Evolutionary conservation across 2,888 invertebrate species (phyloP), one percentile per base, ranked within the genome.

Genomic region (Mycogona germanica): DNA sequence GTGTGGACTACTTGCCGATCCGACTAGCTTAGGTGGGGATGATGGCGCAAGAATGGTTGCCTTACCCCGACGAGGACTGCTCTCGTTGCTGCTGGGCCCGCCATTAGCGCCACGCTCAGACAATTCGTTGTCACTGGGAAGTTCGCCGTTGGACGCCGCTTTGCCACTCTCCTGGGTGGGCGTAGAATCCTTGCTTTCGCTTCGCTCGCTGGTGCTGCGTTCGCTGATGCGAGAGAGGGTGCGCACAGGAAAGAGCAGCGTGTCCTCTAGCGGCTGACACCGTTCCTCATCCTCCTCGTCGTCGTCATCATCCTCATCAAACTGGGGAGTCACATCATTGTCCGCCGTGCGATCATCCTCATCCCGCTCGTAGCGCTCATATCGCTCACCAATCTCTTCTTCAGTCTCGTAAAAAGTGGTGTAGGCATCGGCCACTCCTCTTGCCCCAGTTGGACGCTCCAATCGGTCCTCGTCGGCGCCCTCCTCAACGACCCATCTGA

Each of bases 151-250:
- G 19, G 37, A 42, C 21, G 50, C 23, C 5, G 56, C 32, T 40
- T 26, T 47, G 17, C 44, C 48, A 40, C 56, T 56, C n/a, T 38
- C 35, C 14, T 38, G 29, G 26, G 56, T 55, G n/a, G 57, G 57
- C 5, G 52, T 40, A 3, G 55, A 55, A 26, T 57, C 51, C 38
- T 56, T 56, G 26, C 47, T 47, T 19, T 53, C 53, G 19, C 53
- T 53, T 19, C 26, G 32, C 21, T 57, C 57, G 26, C 57, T 57
- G 19, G 55, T 55, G 40, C 57, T 57, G 6, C 52, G 51, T 30
- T 57, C 57, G 30, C 57, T 57, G 6, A 57, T 57, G 7, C 57
- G 51, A 9, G 57, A 57, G 14, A 57, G 38, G 0, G 57, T 57
- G 17, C 57, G 51, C 21, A 57, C 53, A 7, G 57, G 57, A 38